Evolutionary conservation across 2,113 vertebrate genomes (phyloP), one percentile per base, ranked within the genome.

Genomic region (Dipodomys merriami): DNA sequence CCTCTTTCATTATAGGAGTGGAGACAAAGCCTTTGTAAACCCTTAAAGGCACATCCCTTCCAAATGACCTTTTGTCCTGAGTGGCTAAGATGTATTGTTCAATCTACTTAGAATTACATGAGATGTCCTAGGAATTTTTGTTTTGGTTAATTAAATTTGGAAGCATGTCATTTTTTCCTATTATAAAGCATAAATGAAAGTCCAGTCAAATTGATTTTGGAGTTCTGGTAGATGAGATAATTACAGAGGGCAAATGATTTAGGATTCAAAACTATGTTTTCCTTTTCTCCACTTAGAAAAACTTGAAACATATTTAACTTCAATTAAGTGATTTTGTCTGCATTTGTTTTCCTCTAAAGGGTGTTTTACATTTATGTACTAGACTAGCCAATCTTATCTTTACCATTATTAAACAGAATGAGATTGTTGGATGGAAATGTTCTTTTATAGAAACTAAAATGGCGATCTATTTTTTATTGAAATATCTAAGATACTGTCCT

Each of bases 21-120:
- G 97, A 97, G 97, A 98, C 95, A 96, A 95, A 96, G 97, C 97
- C 98, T 98, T 98, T 98, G 98, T 98, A 97, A 98, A 49, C 92
- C 96, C 98, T 98, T 98, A 97, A 98, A 98, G 97, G 97, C 96
- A 98, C 98, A 98, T 98, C 98, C 98, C 98, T 98, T 98, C 98
- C 98, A 98, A 98, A 97, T 98, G 98, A 98, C 98, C 98, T 98
- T 98, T 98, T 98, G 98, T 98, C 98, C 98, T 13, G 0, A 95
- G 95, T 83, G 71, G 95, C 94, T 96, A 96, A 96, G 96, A 95
- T 96, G 97, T 96, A 98, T 98, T 98, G 98, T 98, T 98, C 96
- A 94, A 97, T 94, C 7, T 23, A 94, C 95, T 97, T 94, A 94
- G 96, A 97, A 95, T 97, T 97, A 96, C 96, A 98, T 89, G 94